Percentiles rank a stretch among this genome's conserved stretches.
phyloP scores from a whole-genome alignment of 2,888 invertebrate species.

The Baronia brevicornis region DNA sequence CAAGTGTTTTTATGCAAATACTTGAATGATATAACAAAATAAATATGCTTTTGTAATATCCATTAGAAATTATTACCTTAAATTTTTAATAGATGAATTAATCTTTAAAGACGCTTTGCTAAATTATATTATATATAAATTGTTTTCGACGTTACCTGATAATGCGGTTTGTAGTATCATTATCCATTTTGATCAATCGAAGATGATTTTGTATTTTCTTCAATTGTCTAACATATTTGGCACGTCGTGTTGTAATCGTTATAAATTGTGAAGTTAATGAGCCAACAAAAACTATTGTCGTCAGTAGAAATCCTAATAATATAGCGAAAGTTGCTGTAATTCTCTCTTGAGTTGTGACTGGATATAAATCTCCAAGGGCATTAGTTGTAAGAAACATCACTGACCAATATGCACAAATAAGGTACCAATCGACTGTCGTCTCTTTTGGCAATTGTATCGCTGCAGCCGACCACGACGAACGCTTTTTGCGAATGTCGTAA shows the following conservation, averaged over 20 bases:
- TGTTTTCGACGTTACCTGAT: conserved; percentile 37
- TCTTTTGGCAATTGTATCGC: conserved; percentile 54
- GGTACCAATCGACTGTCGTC: conserved; percentile 58
- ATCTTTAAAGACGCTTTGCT: no score
- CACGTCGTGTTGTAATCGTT: conserved; percentile 60
- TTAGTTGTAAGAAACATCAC: conserved; percentile 64
- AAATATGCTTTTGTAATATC: no score
- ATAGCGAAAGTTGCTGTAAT: conserved; percentile 50
- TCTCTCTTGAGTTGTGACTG: conserved; percentile 57
- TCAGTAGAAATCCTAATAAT: conserved; percentile 59
- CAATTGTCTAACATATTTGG: conserved; percentile 58
- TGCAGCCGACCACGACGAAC: conserved; percentile 53
- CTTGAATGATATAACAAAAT: no score
- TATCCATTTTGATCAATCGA: conserved; percentile 55
- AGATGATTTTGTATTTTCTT: conserved; percentile 62
- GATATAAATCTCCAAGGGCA: conserved; percentile 63
- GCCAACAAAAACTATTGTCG: conserved; percentile 68
- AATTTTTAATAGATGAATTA: no score
- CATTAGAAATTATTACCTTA: no score
- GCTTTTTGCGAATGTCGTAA: conserved; percentile 46
- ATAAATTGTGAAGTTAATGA: conserved; percentile 69
- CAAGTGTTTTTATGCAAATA: no score
- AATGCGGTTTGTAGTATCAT: conserved; percentile 51
- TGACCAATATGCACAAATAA: conserved; percentile 64
- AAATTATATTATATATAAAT: no score